A percentile compares a stretch with the other conserved stretches of the same genome.
These are phyloP conservation scores for Palloptera scutellata DNA, from an alignment of 2,888 invertebrate species.

Conservation along the genomic window DNA sequence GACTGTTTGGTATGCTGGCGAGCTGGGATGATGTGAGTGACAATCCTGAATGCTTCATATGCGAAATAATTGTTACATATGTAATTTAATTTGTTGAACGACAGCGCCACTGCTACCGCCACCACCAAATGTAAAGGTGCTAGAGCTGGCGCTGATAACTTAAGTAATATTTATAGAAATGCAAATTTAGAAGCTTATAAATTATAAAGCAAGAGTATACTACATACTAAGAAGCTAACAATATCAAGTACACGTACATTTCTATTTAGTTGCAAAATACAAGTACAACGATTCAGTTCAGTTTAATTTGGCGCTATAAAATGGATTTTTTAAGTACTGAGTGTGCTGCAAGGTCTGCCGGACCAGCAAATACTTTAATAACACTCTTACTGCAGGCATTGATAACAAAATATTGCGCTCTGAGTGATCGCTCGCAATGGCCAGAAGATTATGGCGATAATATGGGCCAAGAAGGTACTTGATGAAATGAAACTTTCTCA, in stretches of 20 bases:
- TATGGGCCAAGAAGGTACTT: constrained; percentile 40
- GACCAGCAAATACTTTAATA: constrained; percentile 66
- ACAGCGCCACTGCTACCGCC: background rate
- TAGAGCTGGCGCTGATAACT: constrained; percentile 46
- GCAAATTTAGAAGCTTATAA: background rate
- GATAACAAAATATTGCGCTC: constrained; percentile 69
- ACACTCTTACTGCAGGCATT: constrained; percentile 69
- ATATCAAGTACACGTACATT: constrained; percentile 47
- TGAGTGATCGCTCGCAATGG: constrained; percentile 68
- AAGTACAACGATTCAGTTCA: background rate
- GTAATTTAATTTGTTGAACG: too few species aligned
- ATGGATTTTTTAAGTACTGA: constrained; percentile 60
- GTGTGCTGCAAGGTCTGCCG: constrained; percentile 60
- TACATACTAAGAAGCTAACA: background rate
- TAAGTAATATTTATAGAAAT: background rate
- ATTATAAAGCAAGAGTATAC: background rate
- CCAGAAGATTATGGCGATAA: constrained; percentile 66
- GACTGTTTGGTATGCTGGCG: background rate
- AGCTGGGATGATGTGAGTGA: background rate
- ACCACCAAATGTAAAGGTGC: constrained; percentile 78
- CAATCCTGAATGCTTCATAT: too few species aligned
- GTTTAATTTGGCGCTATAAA: background rate
- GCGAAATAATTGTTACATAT: too few species aligned
- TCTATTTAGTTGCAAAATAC: constrained; percentile 2
- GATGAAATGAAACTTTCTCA: background rate